phyloP scores from a whole-genome alignment of 2,888 invertebrate species.

The Drosophila setosimentum region DNA sequence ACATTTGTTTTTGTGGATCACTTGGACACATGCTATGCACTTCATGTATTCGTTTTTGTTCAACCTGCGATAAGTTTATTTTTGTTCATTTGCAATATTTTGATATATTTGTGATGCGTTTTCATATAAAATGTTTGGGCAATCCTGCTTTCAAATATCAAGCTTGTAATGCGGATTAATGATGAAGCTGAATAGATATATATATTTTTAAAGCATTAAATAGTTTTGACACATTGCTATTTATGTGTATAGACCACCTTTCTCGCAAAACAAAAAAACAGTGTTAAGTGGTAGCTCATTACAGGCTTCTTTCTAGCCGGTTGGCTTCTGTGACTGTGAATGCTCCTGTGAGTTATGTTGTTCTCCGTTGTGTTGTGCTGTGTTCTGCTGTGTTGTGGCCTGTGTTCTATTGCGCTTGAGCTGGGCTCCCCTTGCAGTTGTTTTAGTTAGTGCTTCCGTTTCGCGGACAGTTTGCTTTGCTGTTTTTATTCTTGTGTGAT shows the following conservation, averaged over 20 bases:
- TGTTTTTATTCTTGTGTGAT: conserved; percentile 59
- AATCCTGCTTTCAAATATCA: background rate
- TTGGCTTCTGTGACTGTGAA: background rate
- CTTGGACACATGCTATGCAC: too few species aligned
- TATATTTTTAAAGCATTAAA: background rate
- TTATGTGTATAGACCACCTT: too few species aligned
- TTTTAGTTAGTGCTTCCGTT: conserved; percentile 76
- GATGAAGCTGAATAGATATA: background rate
- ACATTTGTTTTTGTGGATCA: too few species aligned
- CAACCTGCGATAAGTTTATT: too few species aligned
- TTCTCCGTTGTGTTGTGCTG: background rate
- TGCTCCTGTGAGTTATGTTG: background rate
- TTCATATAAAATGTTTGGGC: too few species aligned
- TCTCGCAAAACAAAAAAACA: too few species aligned
- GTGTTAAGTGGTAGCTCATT: conserved; percentile 8
- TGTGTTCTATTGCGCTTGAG: conserved; percentile 30
- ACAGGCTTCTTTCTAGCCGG: conserved; percentile 3
- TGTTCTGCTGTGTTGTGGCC: conserved; percentile 9
- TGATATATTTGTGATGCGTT: too few species aligned
- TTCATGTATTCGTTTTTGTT: too few species aligned
- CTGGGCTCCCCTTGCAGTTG: conserved; percentile 61
- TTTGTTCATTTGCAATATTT: too few species aligned
- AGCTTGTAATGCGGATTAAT: background rate
- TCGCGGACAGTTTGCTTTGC: conserved; percentile 78
- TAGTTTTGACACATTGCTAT: background rate